These are phyloP conservation scores for Rugalucina vietnamica DNA, from an alignment of 2,888 invertebrate genomes.

Conservation along the genomic window DNA sequence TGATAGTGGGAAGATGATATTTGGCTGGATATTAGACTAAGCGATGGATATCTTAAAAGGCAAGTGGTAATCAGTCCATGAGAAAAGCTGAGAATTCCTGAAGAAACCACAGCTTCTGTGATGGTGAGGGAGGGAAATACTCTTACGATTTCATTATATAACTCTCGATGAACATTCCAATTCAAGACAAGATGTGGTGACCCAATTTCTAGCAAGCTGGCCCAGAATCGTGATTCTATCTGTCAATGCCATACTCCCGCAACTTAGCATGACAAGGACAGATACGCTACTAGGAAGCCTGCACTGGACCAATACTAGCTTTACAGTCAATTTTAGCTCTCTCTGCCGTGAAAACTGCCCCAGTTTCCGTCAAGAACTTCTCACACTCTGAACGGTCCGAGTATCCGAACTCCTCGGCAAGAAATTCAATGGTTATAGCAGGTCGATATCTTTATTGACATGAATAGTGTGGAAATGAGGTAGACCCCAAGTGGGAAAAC, in stretches of 20 bases:
- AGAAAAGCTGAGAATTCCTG: no score
- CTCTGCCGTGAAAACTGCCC: conserved; percentile 85
- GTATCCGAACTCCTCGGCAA: conserved; percentile 95
- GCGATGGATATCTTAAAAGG: no score
- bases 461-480: conserved; percentile 54
- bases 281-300: conserved; percentile 37
- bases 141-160: no score
- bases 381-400: conserved; percentile 92
- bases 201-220: no score
- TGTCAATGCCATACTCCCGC: background rate
- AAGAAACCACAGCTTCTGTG: no score
- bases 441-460: conserved; percentile 91
- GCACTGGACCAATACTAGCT: conserved; percentile 78
- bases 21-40: no score
- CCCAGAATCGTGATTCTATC: background rate
- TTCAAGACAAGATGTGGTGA: no score
- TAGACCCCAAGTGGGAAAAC: conserved; percentile 55
- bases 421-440: conserved; percentile 93
- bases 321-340: conserved; percentile 94
- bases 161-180: no score
- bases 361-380: conserved; percentile 94
- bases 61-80: no score
- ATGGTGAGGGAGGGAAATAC: no score
- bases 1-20: no score
- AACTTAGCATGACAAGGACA: background rate